phyloP scores from a whole-genome alignment of 1,140 invertebrate genomes.

The Micrasema longulum region DNA sequence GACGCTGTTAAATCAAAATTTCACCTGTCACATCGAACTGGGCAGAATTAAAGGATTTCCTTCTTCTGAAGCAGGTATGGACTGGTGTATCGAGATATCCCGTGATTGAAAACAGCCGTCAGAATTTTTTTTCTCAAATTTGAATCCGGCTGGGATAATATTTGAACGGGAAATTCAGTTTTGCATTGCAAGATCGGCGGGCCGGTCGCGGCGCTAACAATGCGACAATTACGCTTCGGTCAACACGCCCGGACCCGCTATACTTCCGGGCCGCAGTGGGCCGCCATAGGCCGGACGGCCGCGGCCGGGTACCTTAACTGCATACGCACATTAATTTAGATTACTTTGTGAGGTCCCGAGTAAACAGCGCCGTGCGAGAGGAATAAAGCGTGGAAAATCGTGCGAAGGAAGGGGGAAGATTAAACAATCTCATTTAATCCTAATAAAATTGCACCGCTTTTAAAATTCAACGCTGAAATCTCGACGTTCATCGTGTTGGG shows the following conservation, averaged over 20 bases:
- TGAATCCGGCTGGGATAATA: neutral
- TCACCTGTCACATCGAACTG: too few species aligned
- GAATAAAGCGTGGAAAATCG: neutral
- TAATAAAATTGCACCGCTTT: too few species aligned
- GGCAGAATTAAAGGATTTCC: too few species aligned
- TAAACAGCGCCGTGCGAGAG: constrained; percentile 32
- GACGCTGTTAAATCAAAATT: too few species aligned
- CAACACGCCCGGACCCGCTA: constrained; percentile 17
- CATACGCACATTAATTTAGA: constrained; percentile 48
- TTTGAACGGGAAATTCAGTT: constrained; percentile 6
- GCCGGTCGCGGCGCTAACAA: constrained; percentile 35
- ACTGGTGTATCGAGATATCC: too few species aligned
- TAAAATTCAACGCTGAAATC: too few species aligned
- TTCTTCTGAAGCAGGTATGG: too few species aligned
- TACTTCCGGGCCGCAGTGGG: neutral
- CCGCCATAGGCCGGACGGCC: neutral
- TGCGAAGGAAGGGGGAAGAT: neutral
- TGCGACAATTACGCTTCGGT: constrained; percentile 45
- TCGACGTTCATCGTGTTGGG: too few species aligned
- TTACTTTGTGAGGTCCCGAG: constrained; percentile 43
- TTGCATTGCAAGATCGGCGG: constrained; percentile 39
- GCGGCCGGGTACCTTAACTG: constrained; percentile 37
- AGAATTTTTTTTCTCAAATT: neutral
- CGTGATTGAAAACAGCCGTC: neutral
- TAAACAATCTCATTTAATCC: too few species aligned